Evolutionary conservation across 2,888 invertebrate species (phyloP), one percentile per base, ranked within the genome.

Genomic region (Epinotia demarniana): DNA sequence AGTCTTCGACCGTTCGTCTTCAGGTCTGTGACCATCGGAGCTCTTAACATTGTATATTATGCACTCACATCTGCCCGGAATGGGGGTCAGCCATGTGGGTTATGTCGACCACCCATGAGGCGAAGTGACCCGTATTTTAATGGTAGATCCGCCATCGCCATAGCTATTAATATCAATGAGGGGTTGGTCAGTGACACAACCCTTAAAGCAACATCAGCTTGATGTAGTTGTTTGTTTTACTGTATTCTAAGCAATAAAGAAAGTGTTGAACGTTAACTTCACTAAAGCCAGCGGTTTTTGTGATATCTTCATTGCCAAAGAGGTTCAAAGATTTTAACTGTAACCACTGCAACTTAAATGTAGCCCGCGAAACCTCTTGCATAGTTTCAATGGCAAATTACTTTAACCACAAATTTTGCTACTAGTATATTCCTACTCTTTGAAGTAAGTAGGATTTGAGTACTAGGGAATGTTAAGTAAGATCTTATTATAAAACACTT

Each of bases 91-190:
- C 12, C 46, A 23, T 69, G 69, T 69, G 58, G 69, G 60, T 60
- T 69, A 69, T 46, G 19, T 43, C 58, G 69, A 46, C 69, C 69
- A 69, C 69, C 69, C 58, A 23, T 46, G 58, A 69, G 58, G 23
- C 11, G 39, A 68, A 39, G 11, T 68, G 58, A 46, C 69, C 46
- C 69, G 46, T 57, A 69, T 69, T 46, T 27, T n/a, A 53, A 66
- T 66, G 39, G 55, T 33, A 55, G 67, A 55, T 67, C 33, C 23
- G 58, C n/a, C 12, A 23, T 46, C 23, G 58, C n/a, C 12, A 23
- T 46, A 12, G 19, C 4, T 39, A 39, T 39, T 39, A 16, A 60
- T 46, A 69, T 27, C 16, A 58, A 46, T 69, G 27, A 69, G 18
- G 46, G 46, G 58, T 11, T 27, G 60, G 9, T 16, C 33, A 58